phyloP scores from a whole-genome alignment of 2,797 vertebrate genomes.

The Parauchenoglanis punctatus region DNA sequence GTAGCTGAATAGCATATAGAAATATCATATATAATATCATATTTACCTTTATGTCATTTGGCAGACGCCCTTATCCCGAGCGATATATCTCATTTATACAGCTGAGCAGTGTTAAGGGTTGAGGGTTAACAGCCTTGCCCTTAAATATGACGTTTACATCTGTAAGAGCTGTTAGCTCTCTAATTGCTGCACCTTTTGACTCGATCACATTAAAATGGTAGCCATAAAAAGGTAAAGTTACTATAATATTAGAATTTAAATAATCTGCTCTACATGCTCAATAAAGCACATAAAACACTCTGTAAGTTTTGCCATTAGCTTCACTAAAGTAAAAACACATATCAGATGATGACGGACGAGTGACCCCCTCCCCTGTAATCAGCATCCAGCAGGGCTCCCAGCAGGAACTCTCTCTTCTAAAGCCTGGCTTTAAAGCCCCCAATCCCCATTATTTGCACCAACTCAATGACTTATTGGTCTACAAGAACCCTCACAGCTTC shows the following conservation, averaged over 20 bases:
- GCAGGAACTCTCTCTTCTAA: slow-evolving; percentile 44
- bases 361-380: slow-evolving; percentile 42
- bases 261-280: background rate
- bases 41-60: no score
- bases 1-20: background rate
- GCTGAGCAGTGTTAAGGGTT: no score
- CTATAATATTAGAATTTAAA: background rate
- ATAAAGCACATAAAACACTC: background rate
- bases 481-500: slow-evolving; percentile 2
- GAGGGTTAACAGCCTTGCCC: no score
- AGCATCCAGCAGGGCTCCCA: slow-evolving; percentile 38
- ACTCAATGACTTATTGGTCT: slow-evolving; percentile 17
- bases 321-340: slow-evolving; percentile 40
- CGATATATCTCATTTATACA: no score
- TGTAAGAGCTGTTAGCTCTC: background rate
- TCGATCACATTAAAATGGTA: background rate
- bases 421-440: slow-evolving; percentile 65
- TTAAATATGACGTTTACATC: background rate
- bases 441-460: slow-evolving; percentile 62
- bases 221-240: background rate
- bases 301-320: background rate
- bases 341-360: slow-evolving; percentile 50
- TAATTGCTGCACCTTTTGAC: slow-evolving; percentile 1
- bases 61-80: no score
- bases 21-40: no score